Evolutionary conservation across 2,113 vertebrate genomes (phyloP), one percentile per base, ranked within the genome.

Genomic region (Castor canadensis): DNA sequence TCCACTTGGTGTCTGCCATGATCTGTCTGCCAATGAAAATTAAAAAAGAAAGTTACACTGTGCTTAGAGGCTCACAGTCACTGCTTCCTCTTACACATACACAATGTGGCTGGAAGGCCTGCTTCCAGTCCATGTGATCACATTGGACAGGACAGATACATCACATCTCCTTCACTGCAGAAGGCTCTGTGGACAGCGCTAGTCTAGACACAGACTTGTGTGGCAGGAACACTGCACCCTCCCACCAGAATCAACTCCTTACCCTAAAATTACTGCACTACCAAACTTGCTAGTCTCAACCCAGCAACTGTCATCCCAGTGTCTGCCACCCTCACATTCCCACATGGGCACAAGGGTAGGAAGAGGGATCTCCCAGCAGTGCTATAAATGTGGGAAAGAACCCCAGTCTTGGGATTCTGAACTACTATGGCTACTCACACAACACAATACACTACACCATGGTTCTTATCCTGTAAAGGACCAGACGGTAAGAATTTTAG

Each of bases 341-440:
- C 35, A 1, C 0, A 5, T 1, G 24, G 28, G 1, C 9, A 20
- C 2, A 24, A 35, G n/a, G 40, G 58, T 38, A 11, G 0, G 1
- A 17, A 0, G 38, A 12, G 49, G 54, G 22, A 11, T 52, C 19
- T 49, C 83, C 15, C 5, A 28, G 64, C 24, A 64, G 49, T 30
- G 6, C 45, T 5, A 32, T 3, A 4, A 45, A 3, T 7, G 24
- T 4, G 40, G 28, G 32, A 47, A 40, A 17, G 49, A 87, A 45
- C 20, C 30, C 54, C 13, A 28, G 3, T 13, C 8, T n/a, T 71
- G 49, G 30, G 38, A 79, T 69, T 22, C 52, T 77, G 54, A 60
- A 3, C 66, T 9, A 9, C 30, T 16, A 28, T 38, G 35, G 17
- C 26, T 12, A 64, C 6, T 26, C 5, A 47, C 40, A 32, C 28